Percentiles rank a stretch among this genome's conserved stretches.
Evolutionary conservation across 2,113 vertebrate genomes (phyloP).

Genomic region (Monopterus albus): DNA sequence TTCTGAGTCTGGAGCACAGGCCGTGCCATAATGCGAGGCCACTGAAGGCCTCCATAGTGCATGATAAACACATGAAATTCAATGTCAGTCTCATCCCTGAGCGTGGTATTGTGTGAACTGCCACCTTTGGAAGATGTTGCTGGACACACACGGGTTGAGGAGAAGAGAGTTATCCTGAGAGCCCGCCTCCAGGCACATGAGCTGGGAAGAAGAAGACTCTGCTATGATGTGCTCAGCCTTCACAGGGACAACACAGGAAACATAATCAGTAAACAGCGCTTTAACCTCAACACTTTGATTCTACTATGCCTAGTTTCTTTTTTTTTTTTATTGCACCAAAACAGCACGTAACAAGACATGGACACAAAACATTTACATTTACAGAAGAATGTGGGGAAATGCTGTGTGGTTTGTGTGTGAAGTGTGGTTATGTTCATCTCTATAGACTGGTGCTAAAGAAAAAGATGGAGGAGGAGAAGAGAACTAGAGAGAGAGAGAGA

Average conservation of each 20-base stretch:
- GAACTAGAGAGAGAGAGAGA: no score
- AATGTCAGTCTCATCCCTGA: constrained; percentile 61
- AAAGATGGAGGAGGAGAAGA: no score
- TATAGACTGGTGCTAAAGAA: no score
- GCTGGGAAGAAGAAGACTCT: constrained; percentile 68
- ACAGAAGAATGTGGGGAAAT: no score
- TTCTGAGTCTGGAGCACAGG: not conserved
- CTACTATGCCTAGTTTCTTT: no score
- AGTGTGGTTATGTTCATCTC: no score
- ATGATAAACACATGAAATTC: not conserved
- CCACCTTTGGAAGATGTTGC: constrained; percentile 88
- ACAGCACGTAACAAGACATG: no score
- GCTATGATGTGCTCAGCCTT: constrained; percentile 87
- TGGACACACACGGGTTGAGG: constrained; percentile 80
- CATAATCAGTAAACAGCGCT: not conserved
- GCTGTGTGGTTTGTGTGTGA: no score
- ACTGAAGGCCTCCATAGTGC: constrained; percentile 7
- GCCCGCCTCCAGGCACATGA: constrained; percentile 84
- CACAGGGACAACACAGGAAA: constrained; percentile 32
- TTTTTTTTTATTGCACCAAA: no score
- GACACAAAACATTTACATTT: no score
- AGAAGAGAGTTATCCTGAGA: constrained; percentile 53
- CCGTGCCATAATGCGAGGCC: not conserved
- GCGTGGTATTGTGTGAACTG: constrained; percentile 88
- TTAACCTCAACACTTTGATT: constrained; percentile 2